A percentile compares a stretch with the other conserved stretches of the same genome.
Evolutionary conservation across 2,113 vertebrate species (phyloP).

Genomic region (cat (Felis catus)): DNA sequence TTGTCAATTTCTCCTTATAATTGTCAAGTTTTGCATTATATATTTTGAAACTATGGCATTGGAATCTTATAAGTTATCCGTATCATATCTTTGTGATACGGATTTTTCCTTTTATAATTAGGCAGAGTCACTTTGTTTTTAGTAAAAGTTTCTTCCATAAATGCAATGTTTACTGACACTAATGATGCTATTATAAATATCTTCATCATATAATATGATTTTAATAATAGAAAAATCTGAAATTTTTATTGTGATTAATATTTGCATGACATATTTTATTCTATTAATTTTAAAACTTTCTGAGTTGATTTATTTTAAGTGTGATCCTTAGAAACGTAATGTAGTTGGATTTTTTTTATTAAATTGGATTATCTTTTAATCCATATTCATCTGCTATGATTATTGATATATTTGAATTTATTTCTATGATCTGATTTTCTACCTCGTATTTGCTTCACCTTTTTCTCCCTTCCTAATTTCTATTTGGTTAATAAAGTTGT

Average conservation of each 20-base stretch:
- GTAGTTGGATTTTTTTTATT: background rate
- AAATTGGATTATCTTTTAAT: background rate
- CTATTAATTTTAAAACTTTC: background rate
- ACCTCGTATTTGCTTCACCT: background rate
- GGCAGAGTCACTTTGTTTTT: background rate
- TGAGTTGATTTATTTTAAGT: background rate
- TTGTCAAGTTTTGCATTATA: background rate
- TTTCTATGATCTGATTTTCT: background rate
- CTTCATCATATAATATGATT: background rate
- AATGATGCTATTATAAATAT: background rate
- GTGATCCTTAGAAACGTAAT: background rate
- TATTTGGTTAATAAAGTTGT: constrained; percentile 18
- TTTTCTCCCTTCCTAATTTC: background rate
- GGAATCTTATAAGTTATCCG: background rate
- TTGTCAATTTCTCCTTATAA: background rate
- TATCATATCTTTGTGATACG: background rate
- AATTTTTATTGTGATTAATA: background rate
- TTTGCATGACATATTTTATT: background rate
- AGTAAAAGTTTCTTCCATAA: background rate
- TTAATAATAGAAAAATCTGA: background rate
- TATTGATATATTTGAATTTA: background rate
- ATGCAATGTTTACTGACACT: background rate
- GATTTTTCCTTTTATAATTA: background rate
- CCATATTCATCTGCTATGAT: background rate
- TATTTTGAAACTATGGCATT: background rate